Evolutionary conservation across 2,888 invertebrate genomes (phyloP).

Genomic region (Diachrysia chrysitis): DNA sequence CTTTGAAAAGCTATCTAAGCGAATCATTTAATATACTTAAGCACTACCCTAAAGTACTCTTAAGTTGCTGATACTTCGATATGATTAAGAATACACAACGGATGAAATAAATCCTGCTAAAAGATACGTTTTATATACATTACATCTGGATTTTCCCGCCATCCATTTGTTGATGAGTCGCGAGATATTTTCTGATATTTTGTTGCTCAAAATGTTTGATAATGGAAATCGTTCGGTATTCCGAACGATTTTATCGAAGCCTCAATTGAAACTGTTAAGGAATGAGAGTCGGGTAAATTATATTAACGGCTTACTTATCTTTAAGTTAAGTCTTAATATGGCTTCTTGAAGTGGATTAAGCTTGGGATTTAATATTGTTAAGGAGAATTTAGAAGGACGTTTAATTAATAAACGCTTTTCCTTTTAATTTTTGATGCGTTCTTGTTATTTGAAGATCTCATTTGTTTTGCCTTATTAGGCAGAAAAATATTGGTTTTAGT

Average conservation of each 20-base stretch:
- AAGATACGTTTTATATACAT: constrained; percentile 1
- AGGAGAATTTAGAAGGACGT: neutral
- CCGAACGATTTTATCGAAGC: constrained; percentile 6
- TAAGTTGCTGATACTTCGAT: neutral
- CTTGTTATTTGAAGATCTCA: too few species aligned
- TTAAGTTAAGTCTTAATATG: constrained; percentile 25
- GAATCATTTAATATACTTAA: constrained; percentile 4
- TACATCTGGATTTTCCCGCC: constrained; percentile 27
- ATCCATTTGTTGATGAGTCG: constrained; percentile 62
- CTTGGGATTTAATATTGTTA: constrained; percentile 13
- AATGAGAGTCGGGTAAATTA: constrained; percentile 27
- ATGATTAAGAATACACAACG: neutral
- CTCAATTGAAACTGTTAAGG: constrained; percentile 36
- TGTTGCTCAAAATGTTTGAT: constrained; percentile 28
- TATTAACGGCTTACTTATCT: constrained; percentile 34
- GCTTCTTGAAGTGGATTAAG: constrained; percentile 14
- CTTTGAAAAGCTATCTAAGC: neutral
- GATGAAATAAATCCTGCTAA: neutral
- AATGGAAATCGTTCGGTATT: constrained; percentile 25
- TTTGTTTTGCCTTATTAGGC: too few species aligned
- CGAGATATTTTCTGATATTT: constrained; percentile 52
- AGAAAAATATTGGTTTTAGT: too few species aligned
- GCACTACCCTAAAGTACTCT: neutral
- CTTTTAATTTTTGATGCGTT: neutral
- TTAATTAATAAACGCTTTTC: neutral